A percentile compares a stretch with the other conserved stretches of the same genome.
phyloP scores from a whole-genome alignment of 2,888 invertebrate genomes.

The Sarcophaga rosellei region DNA sequence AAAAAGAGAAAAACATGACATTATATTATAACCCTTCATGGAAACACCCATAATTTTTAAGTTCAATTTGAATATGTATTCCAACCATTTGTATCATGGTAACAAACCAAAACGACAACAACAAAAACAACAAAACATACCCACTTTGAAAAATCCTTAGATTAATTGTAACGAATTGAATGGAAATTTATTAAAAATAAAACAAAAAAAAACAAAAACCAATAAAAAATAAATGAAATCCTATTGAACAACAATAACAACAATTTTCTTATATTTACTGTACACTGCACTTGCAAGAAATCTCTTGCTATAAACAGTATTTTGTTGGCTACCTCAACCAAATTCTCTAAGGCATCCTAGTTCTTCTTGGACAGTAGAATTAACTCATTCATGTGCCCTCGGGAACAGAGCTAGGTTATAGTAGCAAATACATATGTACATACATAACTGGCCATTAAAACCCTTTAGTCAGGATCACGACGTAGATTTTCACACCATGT shows the following conservation, averaged over 20 bases:
- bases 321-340: no score
- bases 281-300: no score
- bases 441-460: no score
- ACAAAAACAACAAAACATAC: neutral
- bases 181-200: neutral
- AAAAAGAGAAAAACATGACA: neutral
- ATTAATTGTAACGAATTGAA: neutral
- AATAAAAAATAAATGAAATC: neutral
- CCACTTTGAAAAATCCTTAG: neutral
- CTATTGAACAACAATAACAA: neutral
- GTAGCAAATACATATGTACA: no score
- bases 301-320: no score
- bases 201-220: neutral
- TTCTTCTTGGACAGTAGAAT: no score
- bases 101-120: neutral
- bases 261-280: no score
- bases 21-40: neutral
- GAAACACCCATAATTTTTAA: conserved; percentile 29
- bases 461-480: no score
- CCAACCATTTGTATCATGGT: neutral
- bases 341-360: no score
- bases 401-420: no score
- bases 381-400: no score
- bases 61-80: neutral
- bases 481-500: no score